These are phyloP conservation scores for Tetrax tetrax DNA, from an alignment of 2,113 vertebrate genomes.

Conservation along the genomic window DNA sequence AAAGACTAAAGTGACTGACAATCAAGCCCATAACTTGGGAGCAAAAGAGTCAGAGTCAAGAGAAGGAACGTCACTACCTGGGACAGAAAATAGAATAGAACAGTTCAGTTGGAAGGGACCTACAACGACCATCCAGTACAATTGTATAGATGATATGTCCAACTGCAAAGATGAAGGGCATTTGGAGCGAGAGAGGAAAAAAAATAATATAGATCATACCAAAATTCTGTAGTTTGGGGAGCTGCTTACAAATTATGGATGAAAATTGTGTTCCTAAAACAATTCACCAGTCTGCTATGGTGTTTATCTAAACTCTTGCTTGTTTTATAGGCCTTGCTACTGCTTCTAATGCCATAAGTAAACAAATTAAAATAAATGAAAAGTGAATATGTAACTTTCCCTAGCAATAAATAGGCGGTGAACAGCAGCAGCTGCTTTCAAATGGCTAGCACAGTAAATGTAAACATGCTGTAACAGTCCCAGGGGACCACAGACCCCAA, in stretches of 20 bases:
- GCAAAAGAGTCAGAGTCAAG: background rate
- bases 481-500: background rate
- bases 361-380: background rate
- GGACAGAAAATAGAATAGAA: background rate
- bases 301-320: background rate
- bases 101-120: background rate
- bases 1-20: background rate
- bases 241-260: background rate
- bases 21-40: background rate
- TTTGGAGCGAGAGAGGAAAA: background rate
- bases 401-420: background rate
- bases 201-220: background rate
- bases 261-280: background rate
- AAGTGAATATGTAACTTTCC: background rate
- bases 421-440: background rate
- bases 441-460: background rate
- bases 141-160: background rate
- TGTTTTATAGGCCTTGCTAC: background rate
- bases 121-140: background rate
- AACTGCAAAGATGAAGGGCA: background rate
- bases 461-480: background rate
- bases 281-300: background rate
- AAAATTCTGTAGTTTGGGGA: background rate
- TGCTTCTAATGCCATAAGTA: background rate
- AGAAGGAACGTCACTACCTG: background rate